Conservation (phyloP, 2,888 invertebrate species). For the Torymus tubicola region DNA sequence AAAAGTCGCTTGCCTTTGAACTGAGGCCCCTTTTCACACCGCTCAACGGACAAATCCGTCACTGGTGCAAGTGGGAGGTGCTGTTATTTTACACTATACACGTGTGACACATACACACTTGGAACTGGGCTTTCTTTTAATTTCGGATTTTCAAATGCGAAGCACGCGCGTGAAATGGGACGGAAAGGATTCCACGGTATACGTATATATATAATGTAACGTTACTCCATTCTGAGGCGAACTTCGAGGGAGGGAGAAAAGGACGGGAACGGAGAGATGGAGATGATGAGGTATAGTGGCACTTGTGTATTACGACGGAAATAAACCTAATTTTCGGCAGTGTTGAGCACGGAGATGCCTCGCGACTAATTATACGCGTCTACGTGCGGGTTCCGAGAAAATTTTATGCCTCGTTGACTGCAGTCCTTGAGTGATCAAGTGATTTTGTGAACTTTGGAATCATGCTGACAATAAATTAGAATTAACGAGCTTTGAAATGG, state of each 20-base stretch:
- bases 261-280: too few species aligned
- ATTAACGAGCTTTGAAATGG: too few species aligned
- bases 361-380: constrained; percentile 38
- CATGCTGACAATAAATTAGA: too few species aligned
- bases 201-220: too few species aligned
- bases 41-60: constrained; percentile 50
- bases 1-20: constrained; percentile 21
- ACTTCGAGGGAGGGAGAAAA: too few species aligned
- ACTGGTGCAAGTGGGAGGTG: constrained; percentile 44
- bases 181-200: constrained; percentile 18
- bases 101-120: not conserved
- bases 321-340: constrained; percentile 37
- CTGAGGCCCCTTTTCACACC: constrained; percentile 38
- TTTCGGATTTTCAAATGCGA: constrained; percentile 12
- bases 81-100: not conserved
- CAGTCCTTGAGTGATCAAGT: too few species aligned
- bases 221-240: not conserved
- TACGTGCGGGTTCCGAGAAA: constrained; percentile 5
- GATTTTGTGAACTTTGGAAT: too few species aligned
- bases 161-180: constrained; percentile 27
- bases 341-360: not conserved
- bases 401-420: constrained; percentile 28
- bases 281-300: too few species aligned
- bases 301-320: constrained; percentile 21
- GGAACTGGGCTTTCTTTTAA: constrained; percentile 30